phyloP scores from a whole-genome alignment of 2,888 invertebrate genomes.

The Dyspetes luteomarginatus region DNA sequence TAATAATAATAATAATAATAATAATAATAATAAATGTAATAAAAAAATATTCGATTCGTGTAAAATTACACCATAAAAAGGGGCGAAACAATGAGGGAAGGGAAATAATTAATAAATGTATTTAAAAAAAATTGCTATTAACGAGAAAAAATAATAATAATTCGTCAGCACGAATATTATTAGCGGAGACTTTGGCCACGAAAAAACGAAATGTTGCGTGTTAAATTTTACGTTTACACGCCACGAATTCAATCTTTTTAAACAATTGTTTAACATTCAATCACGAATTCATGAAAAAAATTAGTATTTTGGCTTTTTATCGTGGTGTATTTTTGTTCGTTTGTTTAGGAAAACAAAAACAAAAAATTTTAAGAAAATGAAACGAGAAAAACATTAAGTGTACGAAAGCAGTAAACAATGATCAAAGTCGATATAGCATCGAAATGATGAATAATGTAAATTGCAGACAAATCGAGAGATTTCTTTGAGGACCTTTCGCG shows the following conservation, averaged over 20 bases:
- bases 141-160: no score
- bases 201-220: no score
- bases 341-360: background rate
- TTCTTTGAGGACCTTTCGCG: background rate
- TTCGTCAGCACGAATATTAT: no score
- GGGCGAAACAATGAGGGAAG: no score
- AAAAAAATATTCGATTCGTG: constrained; percentile 9
- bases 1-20: constrained; percentile 54
- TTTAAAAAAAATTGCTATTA: no score
- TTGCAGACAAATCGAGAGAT: background rate
- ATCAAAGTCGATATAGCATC: background rate
- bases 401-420: background rate
- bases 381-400: background rate
- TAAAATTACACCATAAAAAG: no score
- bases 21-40: constrained; percentile 59
- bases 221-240: no score
- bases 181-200: no score
- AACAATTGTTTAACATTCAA: no score
- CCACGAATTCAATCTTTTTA: constrained; percentile 24
- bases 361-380: background rate
- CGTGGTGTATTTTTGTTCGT: background rate
- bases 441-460: background rate
- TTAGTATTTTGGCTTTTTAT: no score
- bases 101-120: no score
- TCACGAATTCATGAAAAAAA: background rate